Conservation (phyloP, 2,797 vertebrate species). For the Bradypodion ventrale region DNA sequence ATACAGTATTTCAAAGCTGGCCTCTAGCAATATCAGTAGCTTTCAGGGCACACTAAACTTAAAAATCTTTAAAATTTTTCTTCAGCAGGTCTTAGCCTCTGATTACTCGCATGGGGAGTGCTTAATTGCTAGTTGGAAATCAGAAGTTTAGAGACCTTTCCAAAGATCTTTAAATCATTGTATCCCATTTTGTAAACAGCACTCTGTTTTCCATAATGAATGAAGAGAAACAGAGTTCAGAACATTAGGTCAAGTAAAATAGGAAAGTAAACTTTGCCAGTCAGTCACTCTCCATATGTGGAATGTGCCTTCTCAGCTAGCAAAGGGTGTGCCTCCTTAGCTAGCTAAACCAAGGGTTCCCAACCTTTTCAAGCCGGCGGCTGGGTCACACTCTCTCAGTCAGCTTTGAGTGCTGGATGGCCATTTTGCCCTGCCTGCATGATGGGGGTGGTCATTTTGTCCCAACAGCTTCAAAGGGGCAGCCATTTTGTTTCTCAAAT, state of each 20-base stretch:
- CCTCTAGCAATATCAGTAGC: neutral
- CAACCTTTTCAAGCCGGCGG: too few relatives aligned
- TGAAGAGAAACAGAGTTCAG: conserved; percentile 41
- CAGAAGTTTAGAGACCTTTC: too few relatives aligned
- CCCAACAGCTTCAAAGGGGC: too few relatives aligned
- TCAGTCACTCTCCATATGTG: conserved; percentile 60
- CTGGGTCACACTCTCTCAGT: too few relatives aligned
- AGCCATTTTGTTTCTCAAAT: too few relatives aligned
- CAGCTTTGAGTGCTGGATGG: too few relatives aligned
- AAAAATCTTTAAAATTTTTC: neutral
- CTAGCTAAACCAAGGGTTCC: too few relatives aligned
- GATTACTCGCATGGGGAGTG: neutral
- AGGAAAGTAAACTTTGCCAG: conserved; percentile 61
- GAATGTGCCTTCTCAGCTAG: too few relatives aligned
- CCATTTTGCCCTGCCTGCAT: too few relatives aligned
- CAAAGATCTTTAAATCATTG: too few relatives aligned
- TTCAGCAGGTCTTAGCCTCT: neutral
- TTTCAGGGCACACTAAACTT: neutral
- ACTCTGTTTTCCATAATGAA: conserved; percentile 44
- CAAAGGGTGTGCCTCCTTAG: conserved; percentile 56
- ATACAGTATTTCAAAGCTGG: neutral
- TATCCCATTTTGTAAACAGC: neutral
- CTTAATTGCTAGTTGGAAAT: neutral
- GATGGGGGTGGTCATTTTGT: too few relatives aligned
- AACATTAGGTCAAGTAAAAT: conserved; percentile 53